Evolutionary conservation across 2,888 invertebrate genomes (phyloP), one percentile per base, ranked within the genome.

Genomic region (Drosophila austrosaltans): DNA sequence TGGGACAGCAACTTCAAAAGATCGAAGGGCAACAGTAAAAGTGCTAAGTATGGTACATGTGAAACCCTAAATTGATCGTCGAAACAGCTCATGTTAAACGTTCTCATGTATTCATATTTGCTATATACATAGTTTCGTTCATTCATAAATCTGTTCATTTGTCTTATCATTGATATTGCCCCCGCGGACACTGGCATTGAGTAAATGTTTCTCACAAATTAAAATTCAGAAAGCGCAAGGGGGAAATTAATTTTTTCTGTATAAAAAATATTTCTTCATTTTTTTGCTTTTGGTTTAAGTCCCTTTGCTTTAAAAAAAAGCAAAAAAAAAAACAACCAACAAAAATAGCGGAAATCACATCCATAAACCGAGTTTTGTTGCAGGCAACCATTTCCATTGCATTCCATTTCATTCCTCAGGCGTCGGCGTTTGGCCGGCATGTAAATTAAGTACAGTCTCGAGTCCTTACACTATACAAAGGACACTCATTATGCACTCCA

Each of bases 401-500:
- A 39, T 59, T 40, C 40, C 58, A 59, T 59, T 59, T 40, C 58
- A 25, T 48, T 48, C 12, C 48, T 48, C 48, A 25, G 48, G 48
- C 48, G 25, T 25, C 53, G 25, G 22, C 22, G 53, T 48, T 39
- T 54, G 44, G 53, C 36, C 42, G 53, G 74, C 75, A 72, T 62
- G 63, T 75, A 81, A 81, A 81, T 81, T 61, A 75, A 75, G 74
- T 75, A 75, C 74, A 75, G 74, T 75, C 74, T 63, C 69, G 63
- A 66, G 64, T 70, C 54, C 36, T 65, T 61, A 36, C 67, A 61
- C 75, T 64, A 63, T 77, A 79, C 82, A 82, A 81, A 79, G 79
- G 82, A 81, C 82, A 77, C 84, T 84, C 84, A 82, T 82, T 82
- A 82, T 82, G 81, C 79, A 74, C 42, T 74, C 66, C 64, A 48